These are phyloP conservation scores for Myotis findleyi DNA, from an alignment of 2,797 vertebrate genomes.

Conservation along the genomic window DNA sequence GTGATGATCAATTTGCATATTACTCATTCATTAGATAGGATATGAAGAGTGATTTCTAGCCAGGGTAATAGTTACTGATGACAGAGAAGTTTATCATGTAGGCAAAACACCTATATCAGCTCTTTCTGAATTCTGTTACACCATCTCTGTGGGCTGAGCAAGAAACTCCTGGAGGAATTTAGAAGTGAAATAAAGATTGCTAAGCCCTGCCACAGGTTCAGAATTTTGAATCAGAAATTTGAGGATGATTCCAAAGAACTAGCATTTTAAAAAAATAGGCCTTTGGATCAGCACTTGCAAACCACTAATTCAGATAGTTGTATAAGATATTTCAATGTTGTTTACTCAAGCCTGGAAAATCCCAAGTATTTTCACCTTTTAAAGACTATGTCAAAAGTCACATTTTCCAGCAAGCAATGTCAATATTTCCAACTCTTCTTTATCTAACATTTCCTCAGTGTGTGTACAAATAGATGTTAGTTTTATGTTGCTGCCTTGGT, in stretches of 20 bases:
- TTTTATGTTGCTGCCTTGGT: neutral
- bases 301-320: neutral
- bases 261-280: neutral
- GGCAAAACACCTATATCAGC: neutral
- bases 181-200: neutral
- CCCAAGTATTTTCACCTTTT: neutral
- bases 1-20: no score
- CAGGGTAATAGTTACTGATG: neutral
- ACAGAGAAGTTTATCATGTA: neutral
- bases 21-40: no score
- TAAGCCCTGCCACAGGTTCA: neutral
- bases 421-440: neutral
- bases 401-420: neutral
- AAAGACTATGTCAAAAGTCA: neutral
- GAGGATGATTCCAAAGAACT: neutral
- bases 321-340: neutral
- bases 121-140: neutral
- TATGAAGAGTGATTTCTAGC: slow-evolving; percentile 2
- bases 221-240: neutral
- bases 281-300: neutral
- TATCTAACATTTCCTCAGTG: neutral
- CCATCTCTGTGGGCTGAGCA: neutral
- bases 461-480: slow-evolving; percentile 16
- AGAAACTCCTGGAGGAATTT: neutral
- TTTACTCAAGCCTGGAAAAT: neutral